These are phyloP conservation scores for Perca schrenkii DNA, from an alignment of 2,113 vertebrate species.

Conservation along the genomic window DNA sequence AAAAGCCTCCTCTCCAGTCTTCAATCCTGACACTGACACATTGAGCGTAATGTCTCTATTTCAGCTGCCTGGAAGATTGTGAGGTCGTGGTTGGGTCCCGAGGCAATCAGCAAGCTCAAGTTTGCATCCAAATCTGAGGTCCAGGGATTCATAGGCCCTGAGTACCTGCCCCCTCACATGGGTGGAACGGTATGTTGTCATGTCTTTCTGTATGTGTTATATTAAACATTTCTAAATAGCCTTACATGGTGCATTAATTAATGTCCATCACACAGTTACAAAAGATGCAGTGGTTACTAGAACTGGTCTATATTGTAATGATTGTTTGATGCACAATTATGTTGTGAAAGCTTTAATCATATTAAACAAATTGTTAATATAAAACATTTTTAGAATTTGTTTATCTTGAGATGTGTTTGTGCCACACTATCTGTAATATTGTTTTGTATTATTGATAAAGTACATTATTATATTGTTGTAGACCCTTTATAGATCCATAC, in stretches of 20 bases:
- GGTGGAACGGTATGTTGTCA: conserved; percentile 91
- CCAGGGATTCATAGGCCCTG: conserved; percentile 88
- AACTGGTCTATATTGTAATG: neutral
- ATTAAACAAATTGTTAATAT: neutral
- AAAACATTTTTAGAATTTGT: neutral
- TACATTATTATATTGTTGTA: neutral
- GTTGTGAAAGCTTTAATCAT: neutral
- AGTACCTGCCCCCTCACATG: conserved; percentile 94
- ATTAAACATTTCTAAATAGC: neutral
- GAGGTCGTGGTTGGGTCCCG: conserved; percentile 95
- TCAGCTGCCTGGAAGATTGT: conserved; percentile 98
- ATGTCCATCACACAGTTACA: neutral
- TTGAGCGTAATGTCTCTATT: conserved; percentile 8
- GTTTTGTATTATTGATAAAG: neutral
- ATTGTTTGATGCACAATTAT: neutral
- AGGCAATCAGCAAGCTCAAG: conserved; percentile 93
- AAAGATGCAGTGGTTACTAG: neutral
- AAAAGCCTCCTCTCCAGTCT: no score
- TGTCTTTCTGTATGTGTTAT: neutral
- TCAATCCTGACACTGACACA: neutral
- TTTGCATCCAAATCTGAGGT: conserved; percentile 91
- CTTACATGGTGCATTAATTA: neutral
- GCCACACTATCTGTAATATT: neutral
- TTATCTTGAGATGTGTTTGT: neutral
- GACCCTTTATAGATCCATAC: neutral